phyloP scores from a whole-genome alignment of 1,140 invertebrate genomes.

The Sminthurides bifidus region DNA sequence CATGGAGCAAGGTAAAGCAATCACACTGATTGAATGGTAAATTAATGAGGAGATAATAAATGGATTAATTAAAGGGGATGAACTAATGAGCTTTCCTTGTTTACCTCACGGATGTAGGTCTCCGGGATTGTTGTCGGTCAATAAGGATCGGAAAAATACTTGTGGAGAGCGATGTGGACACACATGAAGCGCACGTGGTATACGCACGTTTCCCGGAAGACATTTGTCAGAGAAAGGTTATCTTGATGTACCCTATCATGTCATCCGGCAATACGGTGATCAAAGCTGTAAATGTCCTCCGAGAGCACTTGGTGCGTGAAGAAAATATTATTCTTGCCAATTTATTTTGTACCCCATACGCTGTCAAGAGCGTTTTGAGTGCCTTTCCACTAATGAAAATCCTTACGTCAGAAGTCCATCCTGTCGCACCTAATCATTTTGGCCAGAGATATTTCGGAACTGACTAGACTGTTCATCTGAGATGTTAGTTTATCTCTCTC shows the following conservation, averaged over 20 bases:
- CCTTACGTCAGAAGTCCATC: slow-evolving; percentile 86
- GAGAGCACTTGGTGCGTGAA: slow-evolving; percentile 84
- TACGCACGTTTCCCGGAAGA: slow-evolving; percentile 97
- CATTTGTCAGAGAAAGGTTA: slow-evolving; percentile 43
- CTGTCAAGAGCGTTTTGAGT: slow-evolving; percentile 69
- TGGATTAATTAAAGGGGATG: background rate
- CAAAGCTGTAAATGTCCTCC: slow-evolving; percentile 83
- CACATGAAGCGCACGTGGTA: slow-evolving; percentile 89
- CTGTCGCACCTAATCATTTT: slow-evolving; percentile 94
- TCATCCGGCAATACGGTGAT: slow-evolving; percentile 86
- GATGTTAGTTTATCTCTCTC: too few species aligned
- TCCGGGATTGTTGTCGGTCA: slow-evolving; percentile 92
- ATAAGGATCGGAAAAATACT: slow-evolving; percentile 96
- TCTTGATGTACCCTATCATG: slow-evolving; percentile 32
- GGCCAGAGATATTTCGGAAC: slow-evolving; percentile 98
- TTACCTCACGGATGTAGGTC: slow-evolving; percentile 47
- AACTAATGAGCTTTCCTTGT: background rate
- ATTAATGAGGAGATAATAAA: background rate
- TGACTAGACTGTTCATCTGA: slow-evolving; percentile 58
- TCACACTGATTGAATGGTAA: background rate
- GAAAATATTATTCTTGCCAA: slow-evolving; percentile 90
- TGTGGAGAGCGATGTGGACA: slow-evolving; percentile 91
- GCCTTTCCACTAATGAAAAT: slow-evolving; percentile 87
- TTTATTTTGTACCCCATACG: slow-evolving; percentile 88
- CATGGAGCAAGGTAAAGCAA: slow-evolving; percentile 71